Evolutionary conservation across 1,140 invertebrate species (phyloP).

Genomic region (Orius insidiosus): DNA sequence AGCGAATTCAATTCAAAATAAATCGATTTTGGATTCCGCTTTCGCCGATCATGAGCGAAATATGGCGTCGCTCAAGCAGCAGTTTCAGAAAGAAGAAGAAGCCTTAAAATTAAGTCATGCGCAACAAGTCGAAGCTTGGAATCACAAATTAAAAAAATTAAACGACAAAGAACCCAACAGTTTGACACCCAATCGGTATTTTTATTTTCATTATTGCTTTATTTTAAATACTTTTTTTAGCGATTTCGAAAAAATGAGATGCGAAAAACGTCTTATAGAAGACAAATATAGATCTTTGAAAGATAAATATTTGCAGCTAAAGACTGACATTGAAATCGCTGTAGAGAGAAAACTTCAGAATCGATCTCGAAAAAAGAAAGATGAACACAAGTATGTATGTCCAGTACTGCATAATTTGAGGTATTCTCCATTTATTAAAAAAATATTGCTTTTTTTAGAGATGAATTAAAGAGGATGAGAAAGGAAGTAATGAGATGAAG

Average conservation of each 20-base stretch:
- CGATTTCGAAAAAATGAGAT: conserved; percentile 39
- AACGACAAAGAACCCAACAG: conserved; percentile 14
- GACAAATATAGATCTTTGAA: conserved; percentile 65
- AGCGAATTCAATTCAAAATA: conserved; percentile 8
- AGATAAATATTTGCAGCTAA: conserved; percentile 62
- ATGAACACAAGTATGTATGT: neutral
- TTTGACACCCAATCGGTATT: neutral
- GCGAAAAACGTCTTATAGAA: conserved; percentile 49
- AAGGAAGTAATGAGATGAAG: too few species aligned
- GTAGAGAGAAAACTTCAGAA: conserved; percentile 34
- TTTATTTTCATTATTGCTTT: neutral
- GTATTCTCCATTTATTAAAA: neutral
- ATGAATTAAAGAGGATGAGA: neutral
- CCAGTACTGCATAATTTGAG: neutral
- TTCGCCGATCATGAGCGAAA: conserved; percentile 7
- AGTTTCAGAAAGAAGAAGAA: conserved; percentile 12
- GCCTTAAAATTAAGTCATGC: conserved; percentile 4
- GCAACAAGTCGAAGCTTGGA: conserved; percentile 14
- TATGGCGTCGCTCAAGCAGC: neutral
- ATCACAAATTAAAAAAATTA: conserved; percentile 5
- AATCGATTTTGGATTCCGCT: conserved; percentile 8
- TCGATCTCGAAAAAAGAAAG: conserved; percentile 14
- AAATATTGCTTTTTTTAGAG: conserved; percentile 4
- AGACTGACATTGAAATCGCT: conserved; percentile 51
- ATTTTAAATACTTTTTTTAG: conserved; percentile 10